A percentile compares a stretch with the other conserved stretches of the same genome.
phyloP scores from a whole-genome alignment of 2,888 invertebrate species.

The Halictus quadricinctus region DNA sequence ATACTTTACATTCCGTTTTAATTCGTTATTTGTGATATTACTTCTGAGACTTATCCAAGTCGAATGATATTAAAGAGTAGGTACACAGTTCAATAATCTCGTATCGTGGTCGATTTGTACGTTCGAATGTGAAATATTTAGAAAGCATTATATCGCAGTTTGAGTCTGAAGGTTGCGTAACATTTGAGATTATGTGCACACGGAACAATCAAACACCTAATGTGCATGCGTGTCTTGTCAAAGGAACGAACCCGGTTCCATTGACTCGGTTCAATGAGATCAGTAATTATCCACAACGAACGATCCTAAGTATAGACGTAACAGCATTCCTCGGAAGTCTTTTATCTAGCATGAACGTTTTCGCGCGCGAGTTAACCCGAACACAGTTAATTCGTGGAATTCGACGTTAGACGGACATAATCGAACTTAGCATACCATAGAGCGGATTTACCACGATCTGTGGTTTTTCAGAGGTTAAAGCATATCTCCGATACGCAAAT shows the following conservation, averaged over 20 bases:
- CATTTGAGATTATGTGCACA: slow-evolving; percentile 1
- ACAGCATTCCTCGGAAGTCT: slow-evolving; percentile 60
- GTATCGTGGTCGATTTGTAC: not conserved
- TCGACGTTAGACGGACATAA: slow-evolving; percentile 51
- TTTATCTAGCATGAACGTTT: slow-evolving; percentile 56
- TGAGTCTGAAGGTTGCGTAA: slow-evolving; percentile 25
- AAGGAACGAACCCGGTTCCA: slow-evolving; percentile 32
- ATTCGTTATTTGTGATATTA: not conserved
- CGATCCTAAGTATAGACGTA: slow-evolving; percentile 30
- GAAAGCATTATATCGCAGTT: not conserved
- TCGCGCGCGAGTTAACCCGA: slow-evolving; percentile 49
- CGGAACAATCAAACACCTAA: slow-evolving; percentile 40
- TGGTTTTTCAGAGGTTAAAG: slow-evolving; percentile 11
- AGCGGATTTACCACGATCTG: slow-evolving; percentile 21
- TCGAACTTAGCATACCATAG: slow-evolving; percentile 44
- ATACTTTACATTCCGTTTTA: not conserved
- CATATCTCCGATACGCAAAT: slow-evolving; percentile 32
- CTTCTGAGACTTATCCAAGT: not conserved
- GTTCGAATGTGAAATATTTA: not conserved
- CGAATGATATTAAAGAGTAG: too few species aligned
- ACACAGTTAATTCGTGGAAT: slow-evolving; percentile 53
- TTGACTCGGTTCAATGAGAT: slow-evolving; percentile 50
- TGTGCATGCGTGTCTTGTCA: slow-evolving; percentile 26
- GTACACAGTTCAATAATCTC: too few species aligned
- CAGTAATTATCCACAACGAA: slow-evolving; percentile 53